Evolutionary conservation across 2,888 invertebrate genomes (phyloP), one percentile per base, ranked within the genome.

Genomic region (Drosophila formosana): DNA sequence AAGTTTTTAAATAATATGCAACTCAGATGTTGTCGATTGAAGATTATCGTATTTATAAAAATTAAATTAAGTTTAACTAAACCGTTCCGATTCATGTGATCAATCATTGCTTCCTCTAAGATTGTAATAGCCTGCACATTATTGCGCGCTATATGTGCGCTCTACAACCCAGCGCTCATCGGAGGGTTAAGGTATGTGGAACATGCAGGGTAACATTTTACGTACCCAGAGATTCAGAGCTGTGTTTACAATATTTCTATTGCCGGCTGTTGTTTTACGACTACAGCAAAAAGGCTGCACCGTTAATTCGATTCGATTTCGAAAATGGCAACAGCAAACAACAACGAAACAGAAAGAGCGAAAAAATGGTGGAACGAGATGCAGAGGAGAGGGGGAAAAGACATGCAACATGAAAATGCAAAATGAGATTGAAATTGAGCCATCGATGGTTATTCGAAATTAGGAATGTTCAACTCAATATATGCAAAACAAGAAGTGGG

Each of bases 171-270:
- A 1, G 3, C 0, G 9, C 5, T 3, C 79, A 37, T 0, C 69
- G 46, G n/a, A 13, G 69, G 79, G 75, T 74, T 75, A 74, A 78
- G 5, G 64, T 30, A 47, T 64, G 43, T 58, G 55, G 50, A 64
- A 58, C 57, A 68, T 78, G 61, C 64, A 61, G 82, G 71, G 69
- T 66, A 80, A 70, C 76, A 74, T 82, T 77, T 77, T 58, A 70
- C 70, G 66, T 83, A 77, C 61, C 65, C 70, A 73, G 66, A 74
- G 58, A 62, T 77, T 72, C 45, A 34, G 77, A 73, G 72, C 73
- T 53, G 80, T 82, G 88, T 88, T 82, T 82, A 82, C 82, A 88
- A 82, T 88, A 88, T 83, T 83, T 89, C 82, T 87, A 88, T 88
- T 82, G 88, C 73, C 76, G 60, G 64, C 61, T 72, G 80, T 72